Conservation (phyloP, 2,888 invertebrate genomes). For the Chironomus riparius region DNA sequence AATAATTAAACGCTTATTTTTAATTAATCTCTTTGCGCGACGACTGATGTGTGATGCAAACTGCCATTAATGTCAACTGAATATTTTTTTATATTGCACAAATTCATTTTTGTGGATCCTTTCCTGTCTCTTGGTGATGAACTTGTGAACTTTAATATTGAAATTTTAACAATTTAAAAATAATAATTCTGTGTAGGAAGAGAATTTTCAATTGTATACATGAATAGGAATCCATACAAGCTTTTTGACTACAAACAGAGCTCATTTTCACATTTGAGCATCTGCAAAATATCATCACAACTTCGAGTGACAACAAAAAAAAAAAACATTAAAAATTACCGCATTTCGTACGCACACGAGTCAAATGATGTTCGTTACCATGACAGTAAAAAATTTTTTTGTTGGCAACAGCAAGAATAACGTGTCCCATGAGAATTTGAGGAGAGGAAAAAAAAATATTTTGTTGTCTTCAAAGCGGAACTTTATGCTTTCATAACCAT, state of each 20-base stretch:
- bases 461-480: not conserved
- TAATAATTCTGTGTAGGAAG: too few relatives aligned
- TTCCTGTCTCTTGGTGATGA: too few relatives aligned
- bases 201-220: too few relatives aligned
- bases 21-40: not conserved
- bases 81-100: not conserved
- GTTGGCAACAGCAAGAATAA: not conserved
- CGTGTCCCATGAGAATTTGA: not conserved
- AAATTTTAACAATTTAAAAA: too few relatives aligned
- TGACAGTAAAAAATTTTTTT: not conserved
- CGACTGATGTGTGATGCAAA: not conserved
- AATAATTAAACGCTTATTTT: conserved; percentile 6
- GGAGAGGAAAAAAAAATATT: not conserved
- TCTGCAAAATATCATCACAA: not conserved
- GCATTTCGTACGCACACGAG: not conserved
- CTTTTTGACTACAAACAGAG: too few relatives aligned
- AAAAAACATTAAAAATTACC: not conserved
- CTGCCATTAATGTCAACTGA: not conserved
- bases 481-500: not conserved
- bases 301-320: not conserved
- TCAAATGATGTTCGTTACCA: not conserved
- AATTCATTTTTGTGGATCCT: too few relatives aligned
- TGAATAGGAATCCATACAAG: too few relatives aligned
- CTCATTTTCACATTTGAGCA: too few relatives aligned
- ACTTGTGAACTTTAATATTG: too few relatives aligned